Base-by-base conservation (phyloP, 1,140 invertebrate genomes). In the Drosophila asahinai region DNA sequence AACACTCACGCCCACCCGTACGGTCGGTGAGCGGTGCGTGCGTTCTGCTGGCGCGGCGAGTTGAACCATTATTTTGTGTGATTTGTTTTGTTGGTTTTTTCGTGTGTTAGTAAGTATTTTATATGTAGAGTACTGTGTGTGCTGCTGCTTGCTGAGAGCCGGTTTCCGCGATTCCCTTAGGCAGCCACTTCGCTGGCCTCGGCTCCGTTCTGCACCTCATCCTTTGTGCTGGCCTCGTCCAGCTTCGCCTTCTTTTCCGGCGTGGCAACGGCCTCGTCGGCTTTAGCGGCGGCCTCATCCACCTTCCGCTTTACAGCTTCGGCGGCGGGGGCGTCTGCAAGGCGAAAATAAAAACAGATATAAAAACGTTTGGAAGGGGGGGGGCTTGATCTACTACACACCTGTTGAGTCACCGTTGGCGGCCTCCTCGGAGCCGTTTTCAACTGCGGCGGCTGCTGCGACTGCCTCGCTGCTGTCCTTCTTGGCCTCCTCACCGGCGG, bases 291-390 rank as follows among this genome's bases (percentile, higher is more conserved):
- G 27, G 78, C 73, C 55, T 90, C 91, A 25, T 86, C 83, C 14
- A 92, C 91, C 92, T 92, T 92, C 79, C 91, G 90, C 76, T 92
- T 92, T 14, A 92, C 91, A 36, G 91, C 91, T 60, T 92, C 91
- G 58, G 81, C 78, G 59, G 75, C 78, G 59, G 89, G 83, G 63
- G 89, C 83, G 63, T 92, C 91, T 92, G 49, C 12, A 68, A 49
- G 14, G 17, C 1, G 33, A 14, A 38, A 63, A 36, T 48, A 33
- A 1, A 47, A 0, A 57, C 25, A 58, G 9, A 40, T 15, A 48
- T 52, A 59, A 15, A 42, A 63, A 33, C 19, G 9, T 25, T 19
- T 36, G 5, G 15, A 12, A 9, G 22, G 11, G 9, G 33, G 36
- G 36, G 27, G 11, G 22, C 7, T n/a, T 6, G 12, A 51, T 30